These are phyloP conservation scores for Bombyx mandarina DNA, from an alignment of 1,140 invertebrate genomes.

Conservation along the genomic window DNA sequence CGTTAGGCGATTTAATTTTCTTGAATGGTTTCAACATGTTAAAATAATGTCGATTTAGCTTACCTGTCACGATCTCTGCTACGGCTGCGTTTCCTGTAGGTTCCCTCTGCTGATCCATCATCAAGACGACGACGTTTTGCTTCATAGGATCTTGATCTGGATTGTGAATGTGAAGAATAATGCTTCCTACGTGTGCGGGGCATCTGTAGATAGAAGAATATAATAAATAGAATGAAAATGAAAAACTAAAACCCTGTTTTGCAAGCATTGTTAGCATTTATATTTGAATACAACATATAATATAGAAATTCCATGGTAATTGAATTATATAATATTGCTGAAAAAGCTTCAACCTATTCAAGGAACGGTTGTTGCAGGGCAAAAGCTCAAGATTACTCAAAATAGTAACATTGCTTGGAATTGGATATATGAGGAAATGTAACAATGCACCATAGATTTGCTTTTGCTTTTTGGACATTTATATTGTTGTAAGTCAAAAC, in stretches of 20 bases:
- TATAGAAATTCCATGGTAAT: not conserved
- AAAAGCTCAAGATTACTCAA: conserved; percentile 5
- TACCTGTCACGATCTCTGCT: conserved; percentile 64
- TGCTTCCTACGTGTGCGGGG: conserved; percentile 83
- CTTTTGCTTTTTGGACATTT: conserved; percentile 18
- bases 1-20: too few species aligned
- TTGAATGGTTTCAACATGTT: too few species aligned
- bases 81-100: conserved; percentile 63
- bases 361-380: not conserved
- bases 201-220: conserved; percentile 74
- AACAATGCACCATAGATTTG: conserved; percentile 19
- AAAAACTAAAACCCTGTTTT: not conserved
- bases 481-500: conserved; percentile 15
- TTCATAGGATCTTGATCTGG: conserved; percentile 64
- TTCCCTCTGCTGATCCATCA: conserved; percentile 61
- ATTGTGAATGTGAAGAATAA: conserved; percentile 77
- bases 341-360: too few species aligned
- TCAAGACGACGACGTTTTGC: conserved; percentile 72
- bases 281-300: conserved; percentile 6
- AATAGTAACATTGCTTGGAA: conserved; percentile 14
- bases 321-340: too few species aligned
- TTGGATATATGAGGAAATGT: not conserved
- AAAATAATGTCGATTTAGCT: conserved; percentile 4
- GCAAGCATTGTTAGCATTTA: conserved; percentile 15
- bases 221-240: conserved; percentile 1